Evolutionary conservation across 2,888 invertebrate species (phyloP).

Genomic region (Timema podura): DNA sequence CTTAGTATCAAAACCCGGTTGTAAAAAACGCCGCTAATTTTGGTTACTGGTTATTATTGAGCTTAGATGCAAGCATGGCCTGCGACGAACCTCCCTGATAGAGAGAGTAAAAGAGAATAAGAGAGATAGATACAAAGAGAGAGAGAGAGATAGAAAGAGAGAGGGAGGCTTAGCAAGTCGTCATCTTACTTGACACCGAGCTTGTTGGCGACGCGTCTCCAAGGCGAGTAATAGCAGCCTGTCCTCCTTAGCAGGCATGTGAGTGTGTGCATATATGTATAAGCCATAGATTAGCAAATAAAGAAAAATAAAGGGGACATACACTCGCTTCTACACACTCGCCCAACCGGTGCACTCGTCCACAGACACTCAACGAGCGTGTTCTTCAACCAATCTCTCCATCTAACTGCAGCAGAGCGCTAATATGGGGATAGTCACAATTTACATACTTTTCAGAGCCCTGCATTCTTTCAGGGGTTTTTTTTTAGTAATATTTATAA

Average conservation of each 20-base stretch:
- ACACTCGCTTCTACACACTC: background rate
- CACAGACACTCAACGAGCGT: slow-evolving; percentile 14
- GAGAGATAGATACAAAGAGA: slow-evolving; percentile 34
- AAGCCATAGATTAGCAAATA: slow-evolving; percentile 48
- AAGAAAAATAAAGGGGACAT: slow-evolving; percentile 18
- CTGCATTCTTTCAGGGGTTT: too few relatives aligned
- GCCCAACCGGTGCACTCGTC: slow-evolving; percentile 20
- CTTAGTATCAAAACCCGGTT: too few relatives aligned
- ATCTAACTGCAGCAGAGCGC: too few relatives aligned
- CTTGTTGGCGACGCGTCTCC: slow-evolving; percentile 91
- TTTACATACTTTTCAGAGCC: too few relatives aligned
- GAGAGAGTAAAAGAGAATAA: slow-evolving; percentile 24
- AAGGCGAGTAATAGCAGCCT: slow-evolving; percentile 67
- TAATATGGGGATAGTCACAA: too few relatives aligned
- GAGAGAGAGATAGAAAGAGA: slow-evolving; percentile 23
- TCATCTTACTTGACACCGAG: slow-evolving; percentile 91
- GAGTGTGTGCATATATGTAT: slow-evolving; percentile 35
- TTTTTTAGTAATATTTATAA: too few relatives aligned
- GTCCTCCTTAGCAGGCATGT: slow-evolving; percentile 35
- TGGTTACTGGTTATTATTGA: too few relatives aligned
- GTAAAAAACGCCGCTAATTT: too few relatives aligned
- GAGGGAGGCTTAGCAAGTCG: too few relatives aligned
- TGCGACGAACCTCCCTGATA: too few relatives aligned
- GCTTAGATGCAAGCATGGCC: too few relatives aligned
- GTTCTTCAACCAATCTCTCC: too few relatives aligned